Percentiles rank a stretch among this genome's conserved stretches.
Conservation (phyloP, 2,797 vertebrate species). For the Ptychadena robeensis region DNA sequence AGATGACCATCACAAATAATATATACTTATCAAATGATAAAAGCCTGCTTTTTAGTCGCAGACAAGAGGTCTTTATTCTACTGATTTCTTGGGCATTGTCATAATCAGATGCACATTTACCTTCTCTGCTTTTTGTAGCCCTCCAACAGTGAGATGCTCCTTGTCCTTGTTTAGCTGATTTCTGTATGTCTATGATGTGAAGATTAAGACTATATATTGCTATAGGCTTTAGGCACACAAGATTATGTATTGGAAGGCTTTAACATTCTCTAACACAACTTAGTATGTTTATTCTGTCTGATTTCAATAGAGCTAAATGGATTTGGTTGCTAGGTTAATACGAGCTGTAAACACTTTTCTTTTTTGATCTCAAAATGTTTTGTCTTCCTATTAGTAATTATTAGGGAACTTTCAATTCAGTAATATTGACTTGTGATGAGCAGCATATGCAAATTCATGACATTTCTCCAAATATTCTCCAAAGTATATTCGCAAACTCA, state of each 20-base stretch:
- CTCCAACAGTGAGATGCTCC: background rate
- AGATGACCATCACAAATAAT: background rate
- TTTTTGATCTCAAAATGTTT: too few species aligned
- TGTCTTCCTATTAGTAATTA: too few species aligned
- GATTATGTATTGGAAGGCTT: background rate
- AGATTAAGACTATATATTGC: background rate
- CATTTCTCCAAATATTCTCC: too few species aligned
- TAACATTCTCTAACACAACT: background rate
- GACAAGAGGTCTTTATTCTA: background rate
- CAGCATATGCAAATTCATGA: too few species aligned
- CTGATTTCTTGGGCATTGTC: background rate
- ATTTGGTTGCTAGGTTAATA: background rate
- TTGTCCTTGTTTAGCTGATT: background rate
- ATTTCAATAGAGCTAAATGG: too few species aligned
- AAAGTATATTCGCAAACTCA: too few species aligned
- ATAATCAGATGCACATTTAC: background rate
- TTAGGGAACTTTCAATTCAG: too few species aligned
- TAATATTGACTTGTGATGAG: too few species aligned
- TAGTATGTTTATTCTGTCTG: too few species aligned
- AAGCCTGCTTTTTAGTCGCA: background rate
- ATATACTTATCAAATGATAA: background rate
- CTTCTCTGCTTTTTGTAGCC: background rate
- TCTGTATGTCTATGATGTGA: background rate
- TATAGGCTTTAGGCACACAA: background rate
- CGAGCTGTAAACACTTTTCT: background rate